These are phyloP conservation scores for Trachurus trachurus DNA, from an alignment of 2,797 vertebrate genomes.

Conservation along the genomic window DNA sequence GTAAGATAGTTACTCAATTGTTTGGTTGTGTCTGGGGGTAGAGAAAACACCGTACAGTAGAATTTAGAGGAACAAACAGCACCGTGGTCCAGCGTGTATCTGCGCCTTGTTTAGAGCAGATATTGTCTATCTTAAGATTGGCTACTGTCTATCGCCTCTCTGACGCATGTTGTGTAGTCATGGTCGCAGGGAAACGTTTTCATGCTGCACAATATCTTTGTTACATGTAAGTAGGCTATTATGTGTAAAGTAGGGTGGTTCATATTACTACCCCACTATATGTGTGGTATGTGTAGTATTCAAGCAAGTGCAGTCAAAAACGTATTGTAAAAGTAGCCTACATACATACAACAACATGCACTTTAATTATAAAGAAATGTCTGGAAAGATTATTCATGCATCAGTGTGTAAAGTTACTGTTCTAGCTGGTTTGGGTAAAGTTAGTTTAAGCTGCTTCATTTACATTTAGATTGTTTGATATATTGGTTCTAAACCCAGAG, in stretches of 20 bases:
- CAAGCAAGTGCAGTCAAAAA: too few species aligned
- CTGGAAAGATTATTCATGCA: too few species aligned
- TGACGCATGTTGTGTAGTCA: neutral
- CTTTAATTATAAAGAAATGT: neutral
- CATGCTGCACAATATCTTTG: too few species aligned
- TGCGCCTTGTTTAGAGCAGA: neutral
- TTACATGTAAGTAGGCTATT: too few species aligned
- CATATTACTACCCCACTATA: too few species aligned
- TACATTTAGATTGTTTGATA: neutral
- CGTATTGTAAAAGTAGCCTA: too few species aligned
- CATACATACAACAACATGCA: neutral
- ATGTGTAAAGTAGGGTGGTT: too few species aligned
- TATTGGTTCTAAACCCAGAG: neutral
- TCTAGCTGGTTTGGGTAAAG: neutral
- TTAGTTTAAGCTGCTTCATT: neutral
- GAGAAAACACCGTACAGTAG: neutral
- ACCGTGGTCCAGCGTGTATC: neutral
- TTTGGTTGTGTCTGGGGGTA: neutral
- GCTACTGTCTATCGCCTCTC: too few species aligned
- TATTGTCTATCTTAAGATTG: too few species aligned
- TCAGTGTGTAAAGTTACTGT: neutral
- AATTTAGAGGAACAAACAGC: neutral
- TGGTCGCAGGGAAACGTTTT: neutral
- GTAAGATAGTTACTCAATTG: conserved; percentile 44
- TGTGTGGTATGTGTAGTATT: too few species aligned